Percentiles rank a stretch among this genome's conserved stretches.
Evolutionary conservation across 2,888 invertebrate genomes (phyloP).

Genomic region (Orthonychiurus folsomi): DNA sequence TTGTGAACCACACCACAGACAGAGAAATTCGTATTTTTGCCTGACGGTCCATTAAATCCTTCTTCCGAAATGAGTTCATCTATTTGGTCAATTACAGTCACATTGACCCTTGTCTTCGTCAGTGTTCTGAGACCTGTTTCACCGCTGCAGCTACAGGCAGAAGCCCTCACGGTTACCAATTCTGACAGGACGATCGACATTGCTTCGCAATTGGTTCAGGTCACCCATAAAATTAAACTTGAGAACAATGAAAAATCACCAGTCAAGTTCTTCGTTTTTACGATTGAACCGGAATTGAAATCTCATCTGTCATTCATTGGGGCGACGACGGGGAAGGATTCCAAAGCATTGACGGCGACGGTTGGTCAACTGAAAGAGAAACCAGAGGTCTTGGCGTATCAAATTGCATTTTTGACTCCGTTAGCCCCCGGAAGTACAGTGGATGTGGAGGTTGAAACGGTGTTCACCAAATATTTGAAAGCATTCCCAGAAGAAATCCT

Average conservation of each 20-base stretch:
- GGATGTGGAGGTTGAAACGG: slow-evolving; percentile 56
- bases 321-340: slow-evolving; percentile 44
- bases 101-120: not conserved
- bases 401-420: slow-evolving; percentile 25
- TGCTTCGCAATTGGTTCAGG: slow-evolving; percentile 79
- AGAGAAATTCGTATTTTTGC: too few relatives aligned
- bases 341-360: slow-evolving; percentile 25
- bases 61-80: too few relatives aligned
- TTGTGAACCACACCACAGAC: too few relatives aligned
- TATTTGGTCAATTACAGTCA: too few relatives aligned
- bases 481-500: slow-evolving; percentile 82
- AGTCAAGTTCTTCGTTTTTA: slow-evolving; percentile 60
- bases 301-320: slow-evolving; percentile 64
- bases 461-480: slow-evolving; percentile 63
- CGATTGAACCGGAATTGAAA: slow-evolving; percentile 57
- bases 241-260: slow-evolving; percentile 71
- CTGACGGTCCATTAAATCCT: too few relatives aligned
- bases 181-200: slow-evolving; percentile 80
- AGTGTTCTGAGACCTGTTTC: not conserved
- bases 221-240: slow-evolving; percentile 65
- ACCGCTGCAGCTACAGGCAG: slow-evolving; percentile 22
- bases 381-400: slow-evolving; percentile 24
- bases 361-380: slow-evolving; percentile 21
- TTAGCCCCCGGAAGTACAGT: slow-evolving; percentile 24
- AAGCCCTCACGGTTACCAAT: slow-evolving; percentile 50